Conservation (phyloP, 2,797 vertebrate species). For the Nasua narica region DNA sequence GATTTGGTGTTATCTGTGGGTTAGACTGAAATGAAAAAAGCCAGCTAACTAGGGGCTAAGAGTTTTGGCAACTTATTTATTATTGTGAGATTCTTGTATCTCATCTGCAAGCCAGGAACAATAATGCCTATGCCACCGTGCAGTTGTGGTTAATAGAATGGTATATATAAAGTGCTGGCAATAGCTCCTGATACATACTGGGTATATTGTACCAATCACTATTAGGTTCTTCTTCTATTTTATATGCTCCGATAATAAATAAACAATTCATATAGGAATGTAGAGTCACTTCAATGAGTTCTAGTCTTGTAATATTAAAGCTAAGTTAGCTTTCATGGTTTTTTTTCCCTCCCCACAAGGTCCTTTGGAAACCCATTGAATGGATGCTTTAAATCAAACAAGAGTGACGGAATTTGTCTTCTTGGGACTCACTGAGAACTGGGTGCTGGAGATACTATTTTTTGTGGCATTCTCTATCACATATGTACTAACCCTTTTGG, state of each 20-base stretch:
- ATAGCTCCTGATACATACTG: neutral
- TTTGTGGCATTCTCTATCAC: constrained; percentile 58
- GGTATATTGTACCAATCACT: neutral
- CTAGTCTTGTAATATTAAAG: neutral
- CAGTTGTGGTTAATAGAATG: neutral
- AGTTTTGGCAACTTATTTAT: neutral
- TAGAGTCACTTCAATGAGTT: neutral
- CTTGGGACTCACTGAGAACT: constrained; percentile 68
- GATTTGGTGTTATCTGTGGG: neutral
- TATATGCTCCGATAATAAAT: neutral
- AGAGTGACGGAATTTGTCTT: constrained; percentile 73
- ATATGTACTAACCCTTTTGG: constrained; percentile 73
- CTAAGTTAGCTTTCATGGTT: neutral
- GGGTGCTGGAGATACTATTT: constrained; percentile 45
- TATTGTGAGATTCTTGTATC: neutral
- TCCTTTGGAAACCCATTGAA: constrained; percentile 17
- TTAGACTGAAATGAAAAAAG: neutral
- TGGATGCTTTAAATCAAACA: constrained; percentile 69
- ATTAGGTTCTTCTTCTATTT: neutral
- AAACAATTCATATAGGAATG: neutral
- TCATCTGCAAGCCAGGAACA: neutral
- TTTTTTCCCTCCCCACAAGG: accelerated
- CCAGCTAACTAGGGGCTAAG: neutral
- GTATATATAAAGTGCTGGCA: neutral
- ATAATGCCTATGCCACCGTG: neutral